Conservation (phyloP, 2,888 invertebrate species). For the Protophormia terraenovae region DNA sequence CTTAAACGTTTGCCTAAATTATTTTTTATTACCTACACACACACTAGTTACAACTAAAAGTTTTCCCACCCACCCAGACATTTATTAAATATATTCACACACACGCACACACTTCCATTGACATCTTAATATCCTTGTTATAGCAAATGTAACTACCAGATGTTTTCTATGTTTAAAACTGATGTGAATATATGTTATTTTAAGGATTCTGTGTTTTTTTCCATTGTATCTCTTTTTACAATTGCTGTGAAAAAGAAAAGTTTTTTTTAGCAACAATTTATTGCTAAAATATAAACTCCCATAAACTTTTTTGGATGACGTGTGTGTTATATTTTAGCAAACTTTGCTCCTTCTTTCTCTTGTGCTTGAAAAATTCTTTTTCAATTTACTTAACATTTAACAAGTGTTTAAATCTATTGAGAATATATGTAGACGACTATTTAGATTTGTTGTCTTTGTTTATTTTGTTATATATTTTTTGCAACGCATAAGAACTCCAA, state of each 20-base stretch:
- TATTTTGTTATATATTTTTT: background rate
- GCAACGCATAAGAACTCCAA: background rate
- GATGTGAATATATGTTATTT: slow-evolving; percentile 5
- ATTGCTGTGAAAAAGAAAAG: background rate
- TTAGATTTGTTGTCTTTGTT: slow-evolving; percentile 30
- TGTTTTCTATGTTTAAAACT: slow-evolving; percentile 41
- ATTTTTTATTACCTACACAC: slow-evolving; percentile 50
- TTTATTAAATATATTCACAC: too few species aligned
- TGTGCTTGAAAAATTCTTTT: background rate
- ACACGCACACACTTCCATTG: slow-evolving; percentile 24
- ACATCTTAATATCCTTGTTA: slow-evolving; percentile 57
- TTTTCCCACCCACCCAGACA: too few species aligned
- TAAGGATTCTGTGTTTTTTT: slow-evolving; percentile 4
- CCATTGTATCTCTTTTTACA: background rate
- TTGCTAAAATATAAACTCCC: slow-evolving; percentile 67
- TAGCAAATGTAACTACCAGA: slow-evolving; percentile 45
- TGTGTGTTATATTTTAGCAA: slow-evolving; percentile 26
- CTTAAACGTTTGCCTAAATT: slow-evolving; percentile 61
- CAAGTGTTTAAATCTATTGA: slow-evolving; percentile 58
- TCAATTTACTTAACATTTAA: slow-evolving; percentile 54
- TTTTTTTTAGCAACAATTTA: slow-evolving; percentile 65
- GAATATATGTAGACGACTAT: slow-evolving; percentile 62
- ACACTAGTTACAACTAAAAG: too few species aligned
- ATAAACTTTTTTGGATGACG: slow-evolving; percentile 46
- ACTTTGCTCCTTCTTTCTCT: background rate